Evolutionary conservation across 2,113 vertebrate genomes (phyloP).

Genomic region (Turdus rufiventris): DNA sequence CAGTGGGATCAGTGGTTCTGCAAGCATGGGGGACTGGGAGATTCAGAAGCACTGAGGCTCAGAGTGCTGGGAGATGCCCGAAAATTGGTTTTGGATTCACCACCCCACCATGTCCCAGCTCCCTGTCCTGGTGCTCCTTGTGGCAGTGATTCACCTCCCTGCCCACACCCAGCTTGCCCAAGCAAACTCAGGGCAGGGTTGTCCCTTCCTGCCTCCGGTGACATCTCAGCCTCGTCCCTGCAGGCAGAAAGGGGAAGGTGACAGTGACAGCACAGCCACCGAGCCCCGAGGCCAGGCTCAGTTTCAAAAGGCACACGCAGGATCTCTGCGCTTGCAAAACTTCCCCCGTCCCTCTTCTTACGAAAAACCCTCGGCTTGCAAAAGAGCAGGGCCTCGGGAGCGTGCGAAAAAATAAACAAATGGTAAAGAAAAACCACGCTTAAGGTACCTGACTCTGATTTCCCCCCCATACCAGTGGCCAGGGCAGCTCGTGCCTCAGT

Average conservation of each 20-base stretch:
- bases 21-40: not conserved
- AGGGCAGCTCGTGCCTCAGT: not conserved
- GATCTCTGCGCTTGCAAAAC: not conserved
- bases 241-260: constrained; percentile 26
- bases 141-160: not conserved
- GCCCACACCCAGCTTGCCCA: not conserved
- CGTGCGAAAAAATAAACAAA: not conserved
- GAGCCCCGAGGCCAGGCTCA: not conserved
- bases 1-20: not conserved
- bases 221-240: not conserved
- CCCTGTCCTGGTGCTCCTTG: accelerated
- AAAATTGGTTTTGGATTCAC: not conserved
- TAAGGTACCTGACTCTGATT: not conserved
- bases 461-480: accelerated
- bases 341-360: constrained; percentile 38
- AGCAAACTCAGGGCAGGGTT: not conserved
- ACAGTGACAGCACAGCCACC: accelerated
- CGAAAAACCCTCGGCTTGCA: constrained; percentile 16
- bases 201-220: not conserved
- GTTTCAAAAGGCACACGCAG: not conserved
- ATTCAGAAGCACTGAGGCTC: not conserved
- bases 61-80: not conserved
- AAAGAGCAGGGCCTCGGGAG: not conserved
- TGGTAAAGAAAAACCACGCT: not conserved
- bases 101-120: accelerated